phyloP scores from a whole-genome alignment of 2,797 vertebrate species.

The Spondyliosoma cantharus region DNA sequence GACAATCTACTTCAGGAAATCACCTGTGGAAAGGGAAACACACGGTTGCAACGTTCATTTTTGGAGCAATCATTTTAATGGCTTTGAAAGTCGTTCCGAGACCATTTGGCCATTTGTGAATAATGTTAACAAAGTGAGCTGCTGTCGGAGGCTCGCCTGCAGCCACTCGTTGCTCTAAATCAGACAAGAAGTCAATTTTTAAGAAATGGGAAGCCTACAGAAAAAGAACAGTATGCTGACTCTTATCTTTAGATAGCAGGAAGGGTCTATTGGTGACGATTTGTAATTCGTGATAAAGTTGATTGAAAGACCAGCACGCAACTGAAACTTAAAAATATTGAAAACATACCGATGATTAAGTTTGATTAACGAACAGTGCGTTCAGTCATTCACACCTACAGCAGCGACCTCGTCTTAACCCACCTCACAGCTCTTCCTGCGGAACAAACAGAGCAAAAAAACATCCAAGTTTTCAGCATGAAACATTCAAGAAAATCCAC shows the following conservation, averaged over 20 bases:
- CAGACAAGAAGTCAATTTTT: slow-evolving; percentile 51
- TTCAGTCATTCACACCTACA: not conserved
- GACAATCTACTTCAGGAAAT: slow-evolving; percentile 47
- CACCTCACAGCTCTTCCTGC: not conserved
- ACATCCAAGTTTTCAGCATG: slow-evolving; percentile 26
- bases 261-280: not conserved
- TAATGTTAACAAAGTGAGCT: slow-evolving; percentile 26
- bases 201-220: slow-evolving; percentile 19
- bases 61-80: slow-evolving; percentile 28
- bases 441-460: slow-evolving; percentile 26
- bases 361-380: not conserved
- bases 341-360: no score
- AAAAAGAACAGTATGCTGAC: not conserved
- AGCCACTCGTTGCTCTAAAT: slow-evolving; percentile 32
- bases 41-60: slow-evolving; percentile 25
- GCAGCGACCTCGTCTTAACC: slow-evolving; percentile 37
- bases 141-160: slow-evolving; percentile 2
- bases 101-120: slow-evolving; percentile 43
- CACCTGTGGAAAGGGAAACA: slow-evolving; percentile 42
- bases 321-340: no score
- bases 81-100: not conserved
- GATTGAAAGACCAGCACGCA: slow-evolving; percentile 3
- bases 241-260: not conserved
- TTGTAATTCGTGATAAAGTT: not conserved
- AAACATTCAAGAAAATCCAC: slow-evolving; percentile 50